Conservation (phyloP, 2,113 vertebrate genomes). For the Girardinichthys multiradiatus region DNA sequence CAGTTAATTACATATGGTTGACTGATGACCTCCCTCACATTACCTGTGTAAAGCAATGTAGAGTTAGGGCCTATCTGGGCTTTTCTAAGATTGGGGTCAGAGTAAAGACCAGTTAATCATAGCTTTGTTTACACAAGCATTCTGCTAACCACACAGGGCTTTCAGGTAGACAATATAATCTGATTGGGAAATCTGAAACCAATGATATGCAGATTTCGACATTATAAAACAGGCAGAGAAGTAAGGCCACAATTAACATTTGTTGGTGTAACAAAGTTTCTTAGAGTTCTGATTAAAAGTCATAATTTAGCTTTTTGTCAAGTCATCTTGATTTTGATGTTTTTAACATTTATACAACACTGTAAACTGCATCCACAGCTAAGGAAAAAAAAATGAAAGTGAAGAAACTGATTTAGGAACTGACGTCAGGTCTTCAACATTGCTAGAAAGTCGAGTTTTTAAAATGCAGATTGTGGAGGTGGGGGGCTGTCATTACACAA, state of each 20-base stretch:
- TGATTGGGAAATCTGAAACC: conserved; percentile 15
- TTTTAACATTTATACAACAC: not conserved
- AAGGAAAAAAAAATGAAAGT: no score
- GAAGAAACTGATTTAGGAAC: no score
- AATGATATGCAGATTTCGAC: conserved; percentile 21
- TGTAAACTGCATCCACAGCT: no score
- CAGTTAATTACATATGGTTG: conserved; percentile 70
- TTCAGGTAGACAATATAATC: conserved; percentile 20
- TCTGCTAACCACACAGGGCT: not conserved
- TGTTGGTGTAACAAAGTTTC: not conserved
- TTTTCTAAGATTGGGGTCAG: conserved; percentile 59
- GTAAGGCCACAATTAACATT: not conserved
- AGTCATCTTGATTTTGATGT: no score
- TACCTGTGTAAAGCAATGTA: conserved; percentile 61
- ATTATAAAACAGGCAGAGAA: conserved; percentile 12
- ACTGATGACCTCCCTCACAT: conserved; percentile 60
- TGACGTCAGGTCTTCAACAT: no score
- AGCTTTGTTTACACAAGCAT: conserved; percentile 47
- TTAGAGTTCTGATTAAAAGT: not conserved
- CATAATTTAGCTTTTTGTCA: not conserved
- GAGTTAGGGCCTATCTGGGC: conserved; percentile 39
- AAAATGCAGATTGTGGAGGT: not conserved
- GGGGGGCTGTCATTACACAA: not conserved
- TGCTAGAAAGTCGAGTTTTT: no score
- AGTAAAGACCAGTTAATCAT: conserved; percentile 66